These are phyloP conservation scores for Galeopterus variegatus DNA, from an alignment of 2,113 vertebrate species.

Conservation along the genomic window DNA sequence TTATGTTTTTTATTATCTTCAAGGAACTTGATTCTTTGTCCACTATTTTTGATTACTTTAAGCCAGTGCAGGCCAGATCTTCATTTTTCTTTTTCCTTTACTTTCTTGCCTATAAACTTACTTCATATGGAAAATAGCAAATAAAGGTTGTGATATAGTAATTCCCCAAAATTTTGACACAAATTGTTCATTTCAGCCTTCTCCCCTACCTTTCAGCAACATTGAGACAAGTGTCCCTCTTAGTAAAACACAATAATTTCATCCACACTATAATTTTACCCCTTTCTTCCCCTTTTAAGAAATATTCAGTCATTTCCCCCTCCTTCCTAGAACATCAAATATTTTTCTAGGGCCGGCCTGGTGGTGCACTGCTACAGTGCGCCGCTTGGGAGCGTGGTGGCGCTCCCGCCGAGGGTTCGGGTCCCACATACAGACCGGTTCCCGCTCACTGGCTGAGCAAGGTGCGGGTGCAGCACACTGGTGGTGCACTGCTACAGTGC, in stretches of 20 bases:
- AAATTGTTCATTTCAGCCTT: background rate
- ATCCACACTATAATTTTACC: background rate
- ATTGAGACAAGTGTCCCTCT: rapidly evolving
- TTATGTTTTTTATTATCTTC: background rate
- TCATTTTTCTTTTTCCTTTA: background rate
- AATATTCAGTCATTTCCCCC: background rate
- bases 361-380: no score
- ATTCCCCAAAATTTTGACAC: background rate
- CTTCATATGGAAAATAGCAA: background rate
- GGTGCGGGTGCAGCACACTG: no score
- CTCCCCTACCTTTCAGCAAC: background rate
- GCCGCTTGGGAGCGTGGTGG: no score
- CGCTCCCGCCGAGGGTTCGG: no score
- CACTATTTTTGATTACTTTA: background rate
- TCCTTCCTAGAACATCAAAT: background rate
- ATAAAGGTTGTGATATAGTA: background rate
- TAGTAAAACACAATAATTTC: background rate
- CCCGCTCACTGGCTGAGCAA: no score
- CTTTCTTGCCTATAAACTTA: background rate
- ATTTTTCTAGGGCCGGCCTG: no score
- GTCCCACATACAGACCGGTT: no score
- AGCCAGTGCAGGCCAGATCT: background rate
- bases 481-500: no score
- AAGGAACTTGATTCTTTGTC: background rate
- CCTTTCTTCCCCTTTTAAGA: background rate